Percentiles rank a stretch among this genome's conserved stretches.
Evolutionary conservation across 2,797 vertebrate genomes (phyloP).

Genomic region (Dendrocincla fuliginosa): DNA sequence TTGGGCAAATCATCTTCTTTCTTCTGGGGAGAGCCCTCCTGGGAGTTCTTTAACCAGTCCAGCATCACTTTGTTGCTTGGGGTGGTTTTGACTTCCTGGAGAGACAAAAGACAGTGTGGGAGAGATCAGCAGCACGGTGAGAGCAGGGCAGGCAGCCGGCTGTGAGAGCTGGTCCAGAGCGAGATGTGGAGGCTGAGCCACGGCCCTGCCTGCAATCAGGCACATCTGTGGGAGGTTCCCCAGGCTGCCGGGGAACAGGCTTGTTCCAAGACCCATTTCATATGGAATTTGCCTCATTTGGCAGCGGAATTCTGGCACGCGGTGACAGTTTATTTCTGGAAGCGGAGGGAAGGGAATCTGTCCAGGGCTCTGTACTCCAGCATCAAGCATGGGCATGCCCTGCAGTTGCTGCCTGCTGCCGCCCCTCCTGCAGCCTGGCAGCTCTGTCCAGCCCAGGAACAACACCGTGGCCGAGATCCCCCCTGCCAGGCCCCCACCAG

Average conservation of each 20-base stretch:
- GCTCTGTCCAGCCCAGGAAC: neutral
- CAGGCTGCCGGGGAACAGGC: neutral
- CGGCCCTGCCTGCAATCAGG: neutral
- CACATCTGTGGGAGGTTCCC: neutral
- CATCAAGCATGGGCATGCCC: neutral
- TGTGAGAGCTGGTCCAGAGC: neutral
- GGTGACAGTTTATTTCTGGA: neutral
- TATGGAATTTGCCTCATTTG: slow-evolving; percentile 9
- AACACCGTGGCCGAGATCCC: accelerated
- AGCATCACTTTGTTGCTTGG: slow-evolving; percentile 86
- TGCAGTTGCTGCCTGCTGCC: neutral
- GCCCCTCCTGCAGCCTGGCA: neutral
- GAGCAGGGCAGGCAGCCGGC: neutral
- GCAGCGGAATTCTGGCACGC: neutral
- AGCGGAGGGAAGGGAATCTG: neutral
- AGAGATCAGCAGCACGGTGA: neutral
- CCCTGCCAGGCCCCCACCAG: neutral
- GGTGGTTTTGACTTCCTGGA: slow-evolving; percentile 79
- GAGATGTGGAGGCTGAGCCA: neutral
- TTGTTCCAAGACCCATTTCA: slow-evolving; percentile 21
- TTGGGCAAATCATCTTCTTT: slow-evolving; percentile 41
- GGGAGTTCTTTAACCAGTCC: slow-evolving; percentile 83
- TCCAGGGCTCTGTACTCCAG: neutral
- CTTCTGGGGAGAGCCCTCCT: slow-evolving; percentile 77
- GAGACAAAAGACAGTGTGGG: neutral